phyloP scores from a whole-genome alignment of 2,888 invertebrate species.

The Pristionchus exspectatus region DNA sequence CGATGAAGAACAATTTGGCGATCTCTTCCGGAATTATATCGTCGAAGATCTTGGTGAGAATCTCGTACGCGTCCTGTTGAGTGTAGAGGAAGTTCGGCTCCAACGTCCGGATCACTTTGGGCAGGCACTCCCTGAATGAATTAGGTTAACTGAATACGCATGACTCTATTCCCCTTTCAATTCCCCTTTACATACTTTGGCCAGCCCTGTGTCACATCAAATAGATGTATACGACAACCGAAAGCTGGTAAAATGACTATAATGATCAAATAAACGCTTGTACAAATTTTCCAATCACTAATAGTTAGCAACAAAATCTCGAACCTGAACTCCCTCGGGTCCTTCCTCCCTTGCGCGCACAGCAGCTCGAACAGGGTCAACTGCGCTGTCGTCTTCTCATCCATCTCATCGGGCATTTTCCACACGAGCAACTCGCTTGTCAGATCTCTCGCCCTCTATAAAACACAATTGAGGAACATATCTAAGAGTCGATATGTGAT shows the following conservation, averaged over 20 bases:
- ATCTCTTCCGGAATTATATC: not conserved
- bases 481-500: too few relatives aligned
- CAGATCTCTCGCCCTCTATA: not conserved
- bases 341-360: not conserved
- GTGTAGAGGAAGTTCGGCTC: not conserved
- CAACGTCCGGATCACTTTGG: not conserved
- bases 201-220: too few relatives aligned
- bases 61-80: slow-evolving; percentile 1
- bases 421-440: not conserved
- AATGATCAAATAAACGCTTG: too few relatives aligned
- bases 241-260: too few relatives aligned
- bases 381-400: not conserved
- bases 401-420: not conserved
- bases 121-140: not conserved
- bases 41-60: slow-evolving; percentile 15
- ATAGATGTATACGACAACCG: too few relatives aligned
- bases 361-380: not conserved
- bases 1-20: not conserved
- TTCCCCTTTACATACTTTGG: too few relatives aligned
- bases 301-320: too few relatives aligned
- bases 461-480: too few relatives aligned
- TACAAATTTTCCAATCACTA: too few relatives aligned
- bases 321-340: not conserved
- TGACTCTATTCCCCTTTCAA: too few relatives aligned
- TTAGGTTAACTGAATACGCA: too few relatives aligned